These are phyloP conservation scores for Cyclophora albipunctata DNA, from an alignment of 2,888 invertebrate genomes.

Conservation along the genomic window DNA sequence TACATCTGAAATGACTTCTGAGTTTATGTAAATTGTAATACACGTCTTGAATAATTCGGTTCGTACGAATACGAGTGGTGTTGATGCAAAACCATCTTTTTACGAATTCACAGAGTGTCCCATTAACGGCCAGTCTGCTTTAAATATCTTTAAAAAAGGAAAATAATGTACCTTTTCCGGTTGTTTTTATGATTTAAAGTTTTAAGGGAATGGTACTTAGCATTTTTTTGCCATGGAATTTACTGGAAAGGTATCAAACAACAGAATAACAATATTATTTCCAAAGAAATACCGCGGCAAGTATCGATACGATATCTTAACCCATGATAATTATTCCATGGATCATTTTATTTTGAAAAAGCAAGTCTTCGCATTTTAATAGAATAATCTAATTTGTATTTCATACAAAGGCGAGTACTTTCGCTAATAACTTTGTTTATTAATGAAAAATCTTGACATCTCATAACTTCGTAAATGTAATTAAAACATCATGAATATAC, in stretches of 20 bases:
- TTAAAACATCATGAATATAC: conserved; percentile 35
- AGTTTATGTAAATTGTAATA: conserved; percentile 68
- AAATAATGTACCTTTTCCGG: conserved; percentile 23
- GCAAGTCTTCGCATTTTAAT: no score
- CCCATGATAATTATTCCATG: no score
- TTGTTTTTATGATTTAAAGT: conserved; percentile 26
- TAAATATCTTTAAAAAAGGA: conserved; percentile 25
- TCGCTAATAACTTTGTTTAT: no score
- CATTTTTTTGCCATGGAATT: no score
- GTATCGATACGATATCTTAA: no score
- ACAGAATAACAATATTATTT: no score
- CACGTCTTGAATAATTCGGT: conserved; percentile 59
- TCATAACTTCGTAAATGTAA: conserved; percentile 28
- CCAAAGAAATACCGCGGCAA: no score
- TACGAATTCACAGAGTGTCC: conserved; percentile 47
- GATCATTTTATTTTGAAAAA: no score
- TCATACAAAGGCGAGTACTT: no score
- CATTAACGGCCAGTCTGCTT: conserved; percentile 40
- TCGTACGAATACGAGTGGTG: conserved; percentile 31
- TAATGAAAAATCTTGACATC: conserved; percentile 4
- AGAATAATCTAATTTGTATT: no score
- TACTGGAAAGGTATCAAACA: no score
- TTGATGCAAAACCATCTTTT: conserved; percentile 41
- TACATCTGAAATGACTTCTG: conserved; percentile 58
- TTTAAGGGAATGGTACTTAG: conserved; percentile 6